Evolutionary conservation across 2,888 invertebrate genomes (phyloP).

Genomic region (Agrochola litura): DNA sequence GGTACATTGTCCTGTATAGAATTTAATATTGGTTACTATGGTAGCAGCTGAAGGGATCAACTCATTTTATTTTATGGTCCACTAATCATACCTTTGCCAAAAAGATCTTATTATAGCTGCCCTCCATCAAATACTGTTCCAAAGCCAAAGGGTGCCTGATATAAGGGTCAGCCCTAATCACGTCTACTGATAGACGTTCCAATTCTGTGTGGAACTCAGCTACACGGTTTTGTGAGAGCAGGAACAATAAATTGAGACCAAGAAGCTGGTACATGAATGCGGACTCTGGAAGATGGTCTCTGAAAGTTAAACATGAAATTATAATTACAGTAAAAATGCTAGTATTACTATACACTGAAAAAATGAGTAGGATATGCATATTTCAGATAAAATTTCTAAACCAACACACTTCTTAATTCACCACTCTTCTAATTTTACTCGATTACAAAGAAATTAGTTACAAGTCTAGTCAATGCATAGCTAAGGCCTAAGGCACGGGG

Average conservation of each 20-base stretch:
- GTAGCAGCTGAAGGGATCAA: neutral
- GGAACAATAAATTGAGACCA: slow-evolving; percentile 97
- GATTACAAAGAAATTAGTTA: neutral
- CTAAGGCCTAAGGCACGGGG: too few relatives aligned
- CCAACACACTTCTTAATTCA: neutral
- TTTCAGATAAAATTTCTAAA: neutral
- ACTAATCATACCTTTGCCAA: slow-evolving; percentile 92
- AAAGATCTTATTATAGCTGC: slow-evolving; percentile 99
- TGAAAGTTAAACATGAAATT: slow-evolving; percentile 67
- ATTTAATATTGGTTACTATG: neutral
- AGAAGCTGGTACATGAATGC: slow-evolving; percentile 98
- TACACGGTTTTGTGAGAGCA: slow-evolving; percentile 98
- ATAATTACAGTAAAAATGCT: neutral
- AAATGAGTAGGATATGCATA: neutral
- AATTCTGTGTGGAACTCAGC: slow-evolving; percentile 99
- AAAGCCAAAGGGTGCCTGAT: slow-evolving; percentile 98
- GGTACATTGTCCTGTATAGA: slow-evolving; percentile 95
- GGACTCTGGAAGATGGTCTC: slow-evolving; percentile 95
- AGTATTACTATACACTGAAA: neutral
- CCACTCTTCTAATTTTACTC: neutral
- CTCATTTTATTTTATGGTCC: neutral
- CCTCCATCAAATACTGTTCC: slow-evolving; percentile 99
- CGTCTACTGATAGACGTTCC: slow-evolving; percentile 97
- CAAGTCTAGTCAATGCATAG: neutral
- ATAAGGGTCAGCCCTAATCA: slow-evolving; percentile 97